Base-by-base conservation (phyloP, 2,888 invertebrate species). In the Sicus ferrugineus region DNA sequence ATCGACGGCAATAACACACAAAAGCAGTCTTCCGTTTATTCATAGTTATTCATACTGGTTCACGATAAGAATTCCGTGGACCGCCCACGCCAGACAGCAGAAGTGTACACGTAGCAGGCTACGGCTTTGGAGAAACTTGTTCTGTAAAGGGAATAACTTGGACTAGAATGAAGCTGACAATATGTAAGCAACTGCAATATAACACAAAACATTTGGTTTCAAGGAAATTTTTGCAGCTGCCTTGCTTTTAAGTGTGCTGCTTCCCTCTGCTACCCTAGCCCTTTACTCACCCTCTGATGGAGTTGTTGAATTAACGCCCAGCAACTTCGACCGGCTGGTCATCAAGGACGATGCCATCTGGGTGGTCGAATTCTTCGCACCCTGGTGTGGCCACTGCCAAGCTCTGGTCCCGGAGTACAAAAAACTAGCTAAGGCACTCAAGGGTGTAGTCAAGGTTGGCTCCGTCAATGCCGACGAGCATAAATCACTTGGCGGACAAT, bases 341-440 rank as follows among this genome's bases (percentile, higher is more conserved):
- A 85, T 91, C 59, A 89, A 93, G 75, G 90, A 94, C 74, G 93
- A 97, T 83, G 90, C 92, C 76, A 87, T 98, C 28, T 98, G 98
- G 98, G 86, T 99, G 70, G 94, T 99, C 1, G 98, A 99, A 81
- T 85, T 84, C 72, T 84, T 75, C 72, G 98, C 98, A 0, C 97
- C 97, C 0, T 98, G 98, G 98, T 98, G 94, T 63, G 95, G 94
- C 14, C 94, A 95, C 81, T 95, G 98, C 85, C 91, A 97, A 84
- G 90, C 89, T 72, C 87, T 99, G 54, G 95, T 92, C 54, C 94
- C 97, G 1, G 98, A 98, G 82, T 98, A 97, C 86, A 91, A 93
- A 73, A 98, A 98, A 87, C 92, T 95, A 64, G 98, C 98, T 1
- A 90, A 89, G 75, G 97, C 96, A 0, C 86, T 99, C 0, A 97